Percentiles rank a stretch among this genome's conserved stretches.
phyloP scores from a whole-genome alignment of 2,113 vertebrate genomes.

The Campylorhamphus procurvoides region DNA sequence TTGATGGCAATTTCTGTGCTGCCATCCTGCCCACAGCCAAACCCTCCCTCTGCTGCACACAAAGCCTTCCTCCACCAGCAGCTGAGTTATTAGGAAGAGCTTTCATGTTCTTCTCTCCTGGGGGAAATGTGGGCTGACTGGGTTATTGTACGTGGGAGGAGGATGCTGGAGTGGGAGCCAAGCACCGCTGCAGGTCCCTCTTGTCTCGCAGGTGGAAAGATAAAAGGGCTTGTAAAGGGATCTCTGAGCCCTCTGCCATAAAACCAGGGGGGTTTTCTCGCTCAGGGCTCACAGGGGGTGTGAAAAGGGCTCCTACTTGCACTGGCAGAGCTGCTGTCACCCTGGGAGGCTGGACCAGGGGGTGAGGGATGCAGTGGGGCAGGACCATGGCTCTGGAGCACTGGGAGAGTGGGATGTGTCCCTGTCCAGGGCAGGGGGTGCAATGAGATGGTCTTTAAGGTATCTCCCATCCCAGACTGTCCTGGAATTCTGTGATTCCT shows the following conservation, averaged over 20 bases:
- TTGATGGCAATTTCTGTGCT: background rate
- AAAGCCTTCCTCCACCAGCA: background rate
- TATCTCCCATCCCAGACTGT: background rate
- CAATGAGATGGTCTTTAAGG: background rate
- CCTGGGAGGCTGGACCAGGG: fast-evolving
- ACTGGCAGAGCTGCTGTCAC: background rate
- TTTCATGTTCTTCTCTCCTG: background rate
- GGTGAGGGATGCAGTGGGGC: fast-evolving
- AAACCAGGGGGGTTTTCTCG: background rate
- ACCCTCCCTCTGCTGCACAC: background rate
- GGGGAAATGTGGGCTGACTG: background rate
- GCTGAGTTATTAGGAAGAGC: background rate
- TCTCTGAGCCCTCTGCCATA: background rate
- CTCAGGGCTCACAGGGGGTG: background rate
- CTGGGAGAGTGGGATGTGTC: background rate
- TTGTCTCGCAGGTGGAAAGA: background rate
- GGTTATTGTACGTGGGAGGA: background rate
- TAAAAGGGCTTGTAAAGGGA: background rate
- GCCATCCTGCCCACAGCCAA: background rate
- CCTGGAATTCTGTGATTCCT: background rate
- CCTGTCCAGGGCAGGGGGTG: background rate
- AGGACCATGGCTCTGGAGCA: background rate
- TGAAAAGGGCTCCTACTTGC: too few relatives aligned
- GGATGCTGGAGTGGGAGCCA: background rate
- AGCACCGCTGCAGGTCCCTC: background rate